Conservation (phyloP, 2,113 vertebrate genomes). For the Hemiscyllium ocellatum region DNA sequence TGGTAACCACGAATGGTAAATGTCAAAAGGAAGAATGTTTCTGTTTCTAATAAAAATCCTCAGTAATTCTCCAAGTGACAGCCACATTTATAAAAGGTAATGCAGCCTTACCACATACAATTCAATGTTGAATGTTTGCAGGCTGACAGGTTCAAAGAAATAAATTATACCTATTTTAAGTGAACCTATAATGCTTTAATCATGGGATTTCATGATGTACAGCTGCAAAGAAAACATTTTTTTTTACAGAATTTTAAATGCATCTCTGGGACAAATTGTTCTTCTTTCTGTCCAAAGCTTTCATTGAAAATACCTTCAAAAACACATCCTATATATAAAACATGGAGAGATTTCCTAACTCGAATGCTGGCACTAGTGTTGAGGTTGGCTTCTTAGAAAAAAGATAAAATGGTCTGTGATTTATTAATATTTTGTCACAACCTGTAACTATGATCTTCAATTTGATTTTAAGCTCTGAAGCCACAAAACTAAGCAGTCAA, state of each 20-base stretch:
- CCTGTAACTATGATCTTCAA: not conserved
- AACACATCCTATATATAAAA: not conserved
- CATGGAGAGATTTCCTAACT: not conserved
- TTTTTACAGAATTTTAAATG: not conserved
- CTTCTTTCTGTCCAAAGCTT: not conserved
- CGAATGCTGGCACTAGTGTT: not conserved
- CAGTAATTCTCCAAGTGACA: not conserved
- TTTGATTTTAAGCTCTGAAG: not conserved
- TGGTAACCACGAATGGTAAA: not conserved
- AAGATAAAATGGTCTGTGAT: not conserved
- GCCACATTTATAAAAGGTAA: slow-evolving; percentile 18
- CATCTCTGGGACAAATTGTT: not conserved
- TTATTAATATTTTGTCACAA: not conserved
- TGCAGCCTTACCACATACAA: not conserved
- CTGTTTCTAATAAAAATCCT: slow-evolving; percentile 20
- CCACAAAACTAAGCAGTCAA: not conserved
- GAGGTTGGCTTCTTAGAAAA: not conserved
- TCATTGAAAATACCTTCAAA: not conserved
- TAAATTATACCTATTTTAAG: not conserved
- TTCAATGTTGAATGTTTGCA: not conserved
- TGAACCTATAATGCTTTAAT: not conserved
- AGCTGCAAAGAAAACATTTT: not conserved
- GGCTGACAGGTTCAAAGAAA: slow-evolving; percentile 19
- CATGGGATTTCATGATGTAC: not conserved
- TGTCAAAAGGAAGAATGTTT: slow-evolving; percentile 8